Evolutionary conservation across 2,113 vertebrate species (phyloP).

Genomic region (Grallaria varia): DNA sequence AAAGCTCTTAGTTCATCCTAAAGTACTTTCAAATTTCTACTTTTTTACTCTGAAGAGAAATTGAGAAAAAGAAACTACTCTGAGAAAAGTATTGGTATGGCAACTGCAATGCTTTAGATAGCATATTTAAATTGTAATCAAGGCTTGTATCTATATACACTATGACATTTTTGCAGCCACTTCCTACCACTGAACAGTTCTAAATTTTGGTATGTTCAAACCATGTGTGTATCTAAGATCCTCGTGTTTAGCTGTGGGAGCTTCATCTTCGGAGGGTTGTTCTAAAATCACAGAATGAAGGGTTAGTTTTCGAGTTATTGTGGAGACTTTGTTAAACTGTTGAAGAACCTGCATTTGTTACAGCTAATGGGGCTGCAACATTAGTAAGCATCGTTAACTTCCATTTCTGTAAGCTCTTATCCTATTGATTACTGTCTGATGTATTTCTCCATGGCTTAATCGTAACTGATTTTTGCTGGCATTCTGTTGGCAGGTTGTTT

Average conservation of each 20-base stretch:
- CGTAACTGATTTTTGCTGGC: neutral
- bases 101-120: neutral
- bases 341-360: neutral
- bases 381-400: neutral
- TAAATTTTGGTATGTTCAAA: neutral
- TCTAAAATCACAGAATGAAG: neutral
- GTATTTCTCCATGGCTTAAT: neutral
- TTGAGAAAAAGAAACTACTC: neutral
- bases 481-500: slow-evolving; percentile 15
- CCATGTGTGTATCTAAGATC: neutral
- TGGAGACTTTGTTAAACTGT: neutral
- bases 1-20: neutral
- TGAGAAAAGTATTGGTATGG: neutral
- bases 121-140: neutral
- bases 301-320: neutral
- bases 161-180: neutral
- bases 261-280: neutral
- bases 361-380: neutral
- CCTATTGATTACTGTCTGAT: neutral
- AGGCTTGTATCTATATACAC: neutral
- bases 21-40: neutral
- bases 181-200: neutral
- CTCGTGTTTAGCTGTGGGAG: neutral
- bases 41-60: neutral
- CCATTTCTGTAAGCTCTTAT: neutral